Percentiles rank a stretch among this genome's conserved stretches.
Evolutionary conservation across 2,888 invertebrate genomes (phyloP).

Genomic region (Drosophila colorata): DNA sequence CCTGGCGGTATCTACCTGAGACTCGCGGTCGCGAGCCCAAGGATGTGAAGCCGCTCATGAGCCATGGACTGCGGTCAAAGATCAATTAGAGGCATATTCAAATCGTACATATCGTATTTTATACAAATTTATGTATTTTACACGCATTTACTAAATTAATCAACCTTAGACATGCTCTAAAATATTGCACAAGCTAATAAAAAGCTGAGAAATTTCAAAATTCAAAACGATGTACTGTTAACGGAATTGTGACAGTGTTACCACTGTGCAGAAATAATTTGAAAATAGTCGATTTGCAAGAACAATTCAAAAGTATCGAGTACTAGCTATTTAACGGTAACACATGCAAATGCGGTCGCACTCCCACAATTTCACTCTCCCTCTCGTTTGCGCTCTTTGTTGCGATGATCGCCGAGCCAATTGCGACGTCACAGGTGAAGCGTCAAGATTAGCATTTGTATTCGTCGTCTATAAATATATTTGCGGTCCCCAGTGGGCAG

Average conservation of each 20-base stretch:
- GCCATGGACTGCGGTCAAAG: slow-evolving; percentile 87
- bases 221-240: not conserved
- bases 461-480: slow-evolving; percentile 66
- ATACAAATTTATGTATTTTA: not conserved
- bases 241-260: not conserved
- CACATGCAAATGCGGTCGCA: not conserved
- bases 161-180: not conserved
- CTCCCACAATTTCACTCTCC: not conserved
- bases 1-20: slow-evolving; percentile 78
- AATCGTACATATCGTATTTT: not conserved
- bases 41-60: slow-evolving; percentile 71
- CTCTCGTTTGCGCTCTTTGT: slow-evolving; percentile 6
- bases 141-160: slow-evolving; percentile 4
- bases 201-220: not conserved
- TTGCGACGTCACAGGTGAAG: slow-evolving; percentile 73
- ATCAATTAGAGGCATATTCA: slow-evolving; percentile 39
- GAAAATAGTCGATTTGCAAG: not conserved
- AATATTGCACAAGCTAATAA: not conserved
- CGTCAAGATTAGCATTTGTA: slow-evolving; percentile 65
- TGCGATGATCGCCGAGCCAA: slow-evolving; percentile 36
- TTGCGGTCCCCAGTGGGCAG: slow-evolving; percentile 43
- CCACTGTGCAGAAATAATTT: not conserved
- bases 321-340: slow-evolving; percentile 17
- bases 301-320: not conserved
- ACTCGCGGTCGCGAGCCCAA: slow-evolving; percentile 73